phyloP scores from a whole-genome alignment of 53 echinoderm and acorn worm species.

The Zoroaster sp. region DNA sequence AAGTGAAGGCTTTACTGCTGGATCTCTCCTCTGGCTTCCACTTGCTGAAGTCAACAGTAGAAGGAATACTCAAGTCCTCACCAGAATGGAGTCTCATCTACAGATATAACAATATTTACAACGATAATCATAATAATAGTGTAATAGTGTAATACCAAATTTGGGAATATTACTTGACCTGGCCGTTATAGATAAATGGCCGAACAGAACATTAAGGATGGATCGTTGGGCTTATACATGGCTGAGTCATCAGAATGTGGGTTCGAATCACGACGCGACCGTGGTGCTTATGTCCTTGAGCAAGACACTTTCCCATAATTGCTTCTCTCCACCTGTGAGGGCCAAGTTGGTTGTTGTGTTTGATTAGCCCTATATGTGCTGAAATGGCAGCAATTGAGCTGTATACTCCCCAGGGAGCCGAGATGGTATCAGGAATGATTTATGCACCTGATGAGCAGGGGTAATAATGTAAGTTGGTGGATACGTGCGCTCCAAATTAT shows the following conservation, averaged over 20 bases:
- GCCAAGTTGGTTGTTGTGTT: no score
- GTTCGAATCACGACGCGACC: no score
- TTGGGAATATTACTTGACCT: not conserved
- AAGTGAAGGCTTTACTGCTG: conserved; percentile 64
- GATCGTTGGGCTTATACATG: not conserved
- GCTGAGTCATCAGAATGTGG: no score
- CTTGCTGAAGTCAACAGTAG: conserved; percentile 9
- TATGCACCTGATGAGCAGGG: no score
- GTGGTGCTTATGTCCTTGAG: no score
- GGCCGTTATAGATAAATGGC: not conserved
- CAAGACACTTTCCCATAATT: no score
- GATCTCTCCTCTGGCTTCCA: conserved; percentile 61
- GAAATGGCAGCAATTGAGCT: no score
- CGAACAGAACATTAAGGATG: not conserved
- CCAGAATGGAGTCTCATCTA: conserved; percentile 42
- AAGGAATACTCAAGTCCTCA: conserved; percentile 38
- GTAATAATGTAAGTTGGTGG: not conserved
- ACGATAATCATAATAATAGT: not conserved
- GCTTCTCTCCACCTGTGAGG: no score
- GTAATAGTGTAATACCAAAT: not conserved
- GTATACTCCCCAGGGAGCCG: no score
- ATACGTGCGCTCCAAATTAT: no score
- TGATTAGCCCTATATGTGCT: no score
- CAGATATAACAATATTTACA: not conserved
- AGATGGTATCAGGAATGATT: no score